Base-by-base conservation (phyloP, 2,797 vertebrate species). In the Onychomys torridus region DNA sequence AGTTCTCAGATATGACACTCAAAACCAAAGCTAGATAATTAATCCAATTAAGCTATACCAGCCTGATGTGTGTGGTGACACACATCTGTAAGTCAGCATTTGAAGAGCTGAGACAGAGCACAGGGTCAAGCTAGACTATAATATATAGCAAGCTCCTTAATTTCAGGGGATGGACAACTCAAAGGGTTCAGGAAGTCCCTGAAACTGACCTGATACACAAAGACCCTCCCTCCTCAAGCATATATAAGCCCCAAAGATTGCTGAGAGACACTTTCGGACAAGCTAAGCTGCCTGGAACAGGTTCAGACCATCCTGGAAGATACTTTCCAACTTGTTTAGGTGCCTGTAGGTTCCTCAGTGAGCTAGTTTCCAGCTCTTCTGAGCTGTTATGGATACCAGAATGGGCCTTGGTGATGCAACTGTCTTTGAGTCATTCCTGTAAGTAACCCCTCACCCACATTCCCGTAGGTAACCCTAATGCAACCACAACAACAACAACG, bases 1-100 rank as follows among this genome's bases (percentile, higher is more conserved):
- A 88, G 21, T 87, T 87, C 57, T 83, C 32, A 32, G 55, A 23
- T 82, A 65, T 34, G 25, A 89, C 37, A 49, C 40, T 81, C 40
- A 93, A 91, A 95, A 91, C 40, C 49, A 82, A 84, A 87, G 52
- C 23, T 59, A 87, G 3, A 40, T 96, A 69, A 27, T 55, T 87
- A 69, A 55, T 71, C 34, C 57, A 1, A 1, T 27, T 57, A 81
- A 57, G 52, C n/a, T 81, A 57, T n/a, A 23, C 12, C 27, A 81
- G 13, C 37, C 23, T 81, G 34, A 37, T 2, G 34, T 37, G 52
- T 57, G 78, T 25, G 34, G 52, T 57, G 11, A 81, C 78, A 81
- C 55, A 81, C 34, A 52, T 27, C 32, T 71, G 46, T 49, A 87
- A 69, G 55, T n/a, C 34, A 21, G 61, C 19, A 34, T 46, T 65